Percentiles rank a stretch among this genome's conserved stretches.
Conservation (phyloP, 2,113 vertebrate genomes). For the Protomyctophum bolini region DNA sequence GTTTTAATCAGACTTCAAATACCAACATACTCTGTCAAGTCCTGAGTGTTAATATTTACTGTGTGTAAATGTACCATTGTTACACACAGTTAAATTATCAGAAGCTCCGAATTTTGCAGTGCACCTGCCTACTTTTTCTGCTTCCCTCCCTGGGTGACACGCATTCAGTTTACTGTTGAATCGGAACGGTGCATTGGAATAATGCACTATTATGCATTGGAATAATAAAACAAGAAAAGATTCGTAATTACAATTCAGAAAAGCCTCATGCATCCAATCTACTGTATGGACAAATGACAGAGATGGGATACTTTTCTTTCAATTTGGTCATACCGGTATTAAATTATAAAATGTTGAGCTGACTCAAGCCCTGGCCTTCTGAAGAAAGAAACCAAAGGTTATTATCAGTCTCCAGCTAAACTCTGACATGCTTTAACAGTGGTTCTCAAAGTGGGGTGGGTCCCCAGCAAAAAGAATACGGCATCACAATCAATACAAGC, state of each 20-base stretch:
- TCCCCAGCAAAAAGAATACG: too few relatives aligned
- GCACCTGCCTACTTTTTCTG: constrained; percentile 7
- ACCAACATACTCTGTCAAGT: constrained; percentile 2
- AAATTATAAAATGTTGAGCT: too few relatives aligned
- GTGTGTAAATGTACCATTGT: too few relatives aligned
- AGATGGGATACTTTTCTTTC: too few relatives aligned
- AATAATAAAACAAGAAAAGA: not conserved
- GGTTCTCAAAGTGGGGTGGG: too few relatives aligned
- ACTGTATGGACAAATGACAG: too few relatives aligned
- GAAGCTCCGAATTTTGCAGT: too few relatives aligned
- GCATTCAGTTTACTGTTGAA: not conserved
- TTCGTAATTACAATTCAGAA: not conserved
- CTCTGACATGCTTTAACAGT: constrained; percentile 7
- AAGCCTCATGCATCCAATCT: not conserved
- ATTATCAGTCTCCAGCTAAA: constrained; percentile 36
- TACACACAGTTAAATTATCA: too few relatives aligned
- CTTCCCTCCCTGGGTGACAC: not conserved
- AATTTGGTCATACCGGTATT: too few relatives aligned
- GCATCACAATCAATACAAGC: too few relatives aligned
- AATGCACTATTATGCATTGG: not conserved
- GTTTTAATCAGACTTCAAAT: constrained; percentile 3
- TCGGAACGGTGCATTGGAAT: not conserved
- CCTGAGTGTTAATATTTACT: too few relatives aligned
- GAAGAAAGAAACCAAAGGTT: constrained; percentile 63
- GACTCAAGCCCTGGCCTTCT: constrained; percentile 40